Percentiles rank a stretch among this genome's conserved stretches.
Conservation (phyloP, 2,797 vertebrate genomes). For the Lagocephalus sceleratus region DNA sequence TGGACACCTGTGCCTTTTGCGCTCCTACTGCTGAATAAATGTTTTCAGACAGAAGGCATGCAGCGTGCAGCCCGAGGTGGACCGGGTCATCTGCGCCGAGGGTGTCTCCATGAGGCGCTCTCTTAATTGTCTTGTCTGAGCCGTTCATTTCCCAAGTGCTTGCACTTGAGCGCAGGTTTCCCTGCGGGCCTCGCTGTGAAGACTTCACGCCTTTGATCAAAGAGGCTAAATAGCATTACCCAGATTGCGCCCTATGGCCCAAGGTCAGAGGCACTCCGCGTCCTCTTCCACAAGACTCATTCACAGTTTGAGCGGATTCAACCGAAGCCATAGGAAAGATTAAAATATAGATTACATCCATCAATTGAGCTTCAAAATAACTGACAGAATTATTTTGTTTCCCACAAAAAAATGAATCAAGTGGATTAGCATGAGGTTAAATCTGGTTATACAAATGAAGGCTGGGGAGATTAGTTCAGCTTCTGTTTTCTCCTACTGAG, state of each 20-base stretch:
- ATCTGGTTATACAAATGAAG: too few relatives aligned
- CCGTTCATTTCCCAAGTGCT: conserved; percentile 15
- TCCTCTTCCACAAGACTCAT: conserved; percentile 10
- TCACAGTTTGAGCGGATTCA: background rate
- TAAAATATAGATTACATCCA: too few relatives aligned
- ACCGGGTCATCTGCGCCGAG: conserved; percentile 10
- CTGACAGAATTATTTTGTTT: too few relatives aligned
- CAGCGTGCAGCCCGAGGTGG: conserved; percentile 19
- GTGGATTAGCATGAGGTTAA: too few relatives aligned
- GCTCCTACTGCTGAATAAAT: conserved; percentile 42
- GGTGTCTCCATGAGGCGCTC: conserved; percentile 22
- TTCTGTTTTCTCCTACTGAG: too few relatives aligned
- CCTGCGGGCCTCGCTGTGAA: conserved; percentile 23
- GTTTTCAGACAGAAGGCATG: conserved; percentile 30
- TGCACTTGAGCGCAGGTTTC: conserved; percentile 19
- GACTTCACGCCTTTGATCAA: conserved; percentile 44
- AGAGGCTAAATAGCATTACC: conserved; percentile 53
- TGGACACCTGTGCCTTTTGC: conserved; percentile 20
- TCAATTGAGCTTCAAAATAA: too few relatives aligned
- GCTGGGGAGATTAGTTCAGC: too few relatives aligned
- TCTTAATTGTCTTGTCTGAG: conserved; percentile 49
- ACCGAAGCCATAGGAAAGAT: background rate
- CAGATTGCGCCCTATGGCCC: conserved; percentile 45
- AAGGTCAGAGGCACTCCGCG: conserved; percentile 33
- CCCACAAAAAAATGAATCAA: too few relatives aligned